A percentile compares a stretch with the other conserved stretches of the same genome.
Conservation (phyloP, 2,888 invertebrate genomes). For the Diarsia rubi region DNA sequence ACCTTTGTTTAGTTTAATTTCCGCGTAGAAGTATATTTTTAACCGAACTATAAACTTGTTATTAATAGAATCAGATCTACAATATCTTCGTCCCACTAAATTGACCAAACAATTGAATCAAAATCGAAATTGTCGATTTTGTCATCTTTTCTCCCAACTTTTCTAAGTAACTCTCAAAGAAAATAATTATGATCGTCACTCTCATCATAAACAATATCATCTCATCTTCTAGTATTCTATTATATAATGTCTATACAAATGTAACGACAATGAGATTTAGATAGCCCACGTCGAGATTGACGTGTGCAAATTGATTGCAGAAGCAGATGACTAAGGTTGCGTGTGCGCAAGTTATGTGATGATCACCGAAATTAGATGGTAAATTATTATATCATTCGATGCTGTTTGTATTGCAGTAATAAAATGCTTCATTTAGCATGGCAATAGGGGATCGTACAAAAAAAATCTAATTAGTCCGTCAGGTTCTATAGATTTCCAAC, state of each 20-base stretch:
- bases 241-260: constrained; percentile 5
- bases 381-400: constrained; percentile 48
- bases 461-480: too few relatives aligned
- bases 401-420: constrained; percentile 16
- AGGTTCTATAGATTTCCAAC: too few relatives aligned
- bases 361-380: constrained; percentile 12
- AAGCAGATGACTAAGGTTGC: constrained; percentile 37
- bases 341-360: constrained; percentile 40
- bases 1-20: not conserved
- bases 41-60: too few relatives aligned
- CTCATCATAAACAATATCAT: constrained; percentile 2
- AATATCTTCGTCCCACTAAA: not conserved
- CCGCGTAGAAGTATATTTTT: too few relatives aligned
- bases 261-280: constrained; percentile 18
- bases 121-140: not conserved
- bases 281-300: constrained; percentile 18
- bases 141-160: not conserved
- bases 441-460: too few relatives aligned
- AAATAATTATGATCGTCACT: not conserved
- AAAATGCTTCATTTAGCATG: too few relatives aligned
- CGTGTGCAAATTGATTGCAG: constrained; percentile 43
- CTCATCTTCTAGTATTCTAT: constrained; percentile 21
- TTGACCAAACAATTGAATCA: not conserved
- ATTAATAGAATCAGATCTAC: not conserved
- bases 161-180: not conserved